These are phyloP conservation scores for Isaurus tuberculatus DNA, from an alignment of 92 coral and sea anemone genomes.

Conservation along the genomic window DNA sequence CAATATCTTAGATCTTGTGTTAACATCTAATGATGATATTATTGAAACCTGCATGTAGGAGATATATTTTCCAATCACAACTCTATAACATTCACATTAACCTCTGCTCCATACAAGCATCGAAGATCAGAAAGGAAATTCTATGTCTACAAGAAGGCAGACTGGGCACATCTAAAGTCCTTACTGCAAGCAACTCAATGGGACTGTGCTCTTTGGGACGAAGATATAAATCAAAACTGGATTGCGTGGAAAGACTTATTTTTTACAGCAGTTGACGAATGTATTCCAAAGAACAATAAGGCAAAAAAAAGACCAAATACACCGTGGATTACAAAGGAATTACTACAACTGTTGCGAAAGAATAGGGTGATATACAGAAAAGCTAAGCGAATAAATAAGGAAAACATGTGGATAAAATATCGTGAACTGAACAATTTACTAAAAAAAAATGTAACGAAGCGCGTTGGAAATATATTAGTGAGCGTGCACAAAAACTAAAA, in stretches of 20 bases:
- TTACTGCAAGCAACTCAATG: constrained; percentile 21
- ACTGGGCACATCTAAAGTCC: constrained; percentile 13
- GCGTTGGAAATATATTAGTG: background rate
- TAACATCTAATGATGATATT: background rate
- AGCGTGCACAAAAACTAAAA: background rate
- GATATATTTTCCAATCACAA: constrained; percentile 33
- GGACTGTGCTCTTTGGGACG: constrained; percentile 1
- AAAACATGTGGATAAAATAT: background rate
- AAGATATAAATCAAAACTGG: constrained; percentile 26
- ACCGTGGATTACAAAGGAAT: constrained; percentile 33
- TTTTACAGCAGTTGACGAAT: constrained; percentile 38
- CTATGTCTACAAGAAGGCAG: constrained; percentile 38
- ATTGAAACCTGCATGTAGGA: constrained; percentile 29
- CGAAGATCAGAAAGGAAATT: background rate
- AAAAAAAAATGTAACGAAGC: background rate
- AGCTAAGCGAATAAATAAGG: background rate
- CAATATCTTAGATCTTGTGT: constrained; percentile 38
- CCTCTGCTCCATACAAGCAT: background rate
- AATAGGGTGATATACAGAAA: background rate
- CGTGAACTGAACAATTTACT: background rate
- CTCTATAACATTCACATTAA: constrained; percentile 17
- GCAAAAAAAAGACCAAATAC: constrained; percentile 7
- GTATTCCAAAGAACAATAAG: constrained; percentile 18
- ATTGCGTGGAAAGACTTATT: constrained; percentile 24
- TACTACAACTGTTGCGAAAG: background rate